Evolutionary conservation across 2,113 vertebrate species (phyloP).

Genomic region (Perognathus longimembris): DNA sequence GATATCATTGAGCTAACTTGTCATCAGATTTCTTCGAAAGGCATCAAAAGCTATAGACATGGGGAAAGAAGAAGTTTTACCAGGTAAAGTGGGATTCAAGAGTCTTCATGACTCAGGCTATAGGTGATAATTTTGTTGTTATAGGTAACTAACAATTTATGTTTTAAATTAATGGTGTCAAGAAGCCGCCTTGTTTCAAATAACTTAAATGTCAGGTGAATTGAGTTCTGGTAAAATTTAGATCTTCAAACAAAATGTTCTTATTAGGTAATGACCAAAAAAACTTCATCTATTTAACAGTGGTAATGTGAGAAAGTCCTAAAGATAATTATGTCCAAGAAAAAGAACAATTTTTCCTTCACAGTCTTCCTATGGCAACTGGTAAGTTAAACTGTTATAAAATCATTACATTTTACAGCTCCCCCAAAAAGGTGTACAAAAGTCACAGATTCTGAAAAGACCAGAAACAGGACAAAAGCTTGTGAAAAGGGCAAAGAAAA

Average conservation of each 20-base stretch:
- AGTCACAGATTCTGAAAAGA: constrained; percentile 16
- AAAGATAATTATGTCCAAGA: background rate
- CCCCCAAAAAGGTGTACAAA: background rate
- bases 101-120: no score
- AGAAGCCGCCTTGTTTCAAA: background rate
- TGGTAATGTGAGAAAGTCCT: background rate
- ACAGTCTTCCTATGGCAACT: background rate
- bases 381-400: background rate
- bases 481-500: background rate
- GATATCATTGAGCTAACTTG: no score
- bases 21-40: no score
- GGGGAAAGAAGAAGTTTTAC: no score
- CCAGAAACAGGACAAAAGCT: constrained; percentile 14
- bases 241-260: background rate
- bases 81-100: no score
- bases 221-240: background rate
- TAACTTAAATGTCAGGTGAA: background rate
- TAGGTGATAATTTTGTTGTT: no score
- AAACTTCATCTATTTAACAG: background rate
- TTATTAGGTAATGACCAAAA: background rate
- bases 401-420: no score
- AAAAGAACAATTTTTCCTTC: background rate
- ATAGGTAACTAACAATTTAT: background rate
- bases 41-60: no score
- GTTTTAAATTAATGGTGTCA: background rate